Conservation (phyloP, 2,888 invertebrate species). For the Aradus depressus region DNA sequence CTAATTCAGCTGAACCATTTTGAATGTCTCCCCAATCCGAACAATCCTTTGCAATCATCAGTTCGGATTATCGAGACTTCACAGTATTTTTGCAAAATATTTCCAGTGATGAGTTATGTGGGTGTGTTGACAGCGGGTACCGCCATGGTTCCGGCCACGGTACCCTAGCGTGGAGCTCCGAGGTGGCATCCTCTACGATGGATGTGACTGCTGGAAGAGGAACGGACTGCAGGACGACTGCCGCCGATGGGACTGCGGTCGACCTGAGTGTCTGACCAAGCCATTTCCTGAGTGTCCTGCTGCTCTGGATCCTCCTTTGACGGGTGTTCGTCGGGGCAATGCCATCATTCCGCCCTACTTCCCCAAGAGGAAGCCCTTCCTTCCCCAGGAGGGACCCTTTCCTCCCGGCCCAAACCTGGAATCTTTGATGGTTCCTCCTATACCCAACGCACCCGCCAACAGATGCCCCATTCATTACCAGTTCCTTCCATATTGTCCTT, state of each 20-base stretch:
- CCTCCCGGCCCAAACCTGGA: not conserved
- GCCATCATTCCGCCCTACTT: conserved; percentile 14
- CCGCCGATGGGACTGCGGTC: conserved; percentile 37
- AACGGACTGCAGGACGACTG: conserved; percentile 50
- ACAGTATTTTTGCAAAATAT: not conserved
- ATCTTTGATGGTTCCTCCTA: not conserved
- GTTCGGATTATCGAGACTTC: too few species aligned
- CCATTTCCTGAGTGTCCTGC: conserved; percentile 34
- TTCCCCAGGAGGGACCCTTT: not conserved
- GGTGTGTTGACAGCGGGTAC: conserved; percentile 21
- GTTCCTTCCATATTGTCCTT: not conserved
- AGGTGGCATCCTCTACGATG: conserved; percentile 45
- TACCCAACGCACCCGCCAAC: not conserved
- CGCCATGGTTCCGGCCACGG: conserved; percentile 28
- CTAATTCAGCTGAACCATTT: too few species aligned
- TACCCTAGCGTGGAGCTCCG: conserved; percentile 41
- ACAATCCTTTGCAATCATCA: too few species aligned
- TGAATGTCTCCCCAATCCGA: not conserved
- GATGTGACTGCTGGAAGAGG: conserved; percentile 48
- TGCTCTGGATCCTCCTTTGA: conserved; percentile 15
- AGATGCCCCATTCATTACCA: conserved; percentile 8
- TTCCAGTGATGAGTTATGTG: not conserved
- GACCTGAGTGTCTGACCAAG: conserved; percentile 43
- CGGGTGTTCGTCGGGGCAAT: conserved; percentile 21
- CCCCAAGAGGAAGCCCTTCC: not conserved